These are phyloP conservation scores for Hemiprocne comata DNA, from an alignment of 2,113 vertebrate genomes.

Conservation along the genomic window DNA sequence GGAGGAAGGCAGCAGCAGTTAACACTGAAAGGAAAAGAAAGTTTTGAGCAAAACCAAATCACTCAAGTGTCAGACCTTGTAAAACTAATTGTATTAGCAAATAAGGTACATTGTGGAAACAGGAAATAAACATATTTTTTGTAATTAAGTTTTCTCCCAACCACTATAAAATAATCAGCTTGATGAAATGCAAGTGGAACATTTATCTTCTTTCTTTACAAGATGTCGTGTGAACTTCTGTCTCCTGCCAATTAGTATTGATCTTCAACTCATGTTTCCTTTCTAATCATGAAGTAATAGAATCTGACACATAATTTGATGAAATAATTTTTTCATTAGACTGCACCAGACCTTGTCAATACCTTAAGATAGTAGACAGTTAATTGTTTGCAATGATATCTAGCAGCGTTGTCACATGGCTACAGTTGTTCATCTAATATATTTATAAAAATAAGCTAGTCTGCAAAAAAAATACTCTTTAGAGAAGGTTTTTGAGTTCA, in stretches of 20 bases:
- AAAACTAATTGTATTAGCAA: slow-evolving; percentile 1
- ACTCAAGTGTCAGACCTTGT: not conserved
- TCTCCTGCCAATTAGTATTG: slow-evolving; percentile 14
- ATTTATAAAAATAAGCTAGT: not conserved
- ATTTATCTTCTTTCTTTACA: not conserved
- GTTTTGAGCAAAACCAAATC: not conserved
- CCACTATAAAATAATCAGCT: not conserved
- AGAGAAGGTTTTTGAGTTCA: not conserved
- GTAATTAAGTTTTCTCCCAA: slow-evolving; percentile 15
- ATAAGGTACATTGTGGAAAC: not conserved
- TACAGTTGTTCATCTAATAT: not conserved
- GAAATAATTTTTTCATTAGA: slow-evolving; percentile 26
- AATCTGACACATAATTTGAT: slow-evolving; percentile 2
- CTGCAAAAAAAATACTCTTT: not conserved
- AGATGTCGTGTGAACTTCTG: not conserved
- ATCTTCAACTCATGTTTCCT: not conserved
- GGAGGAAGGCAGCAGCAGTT: not conserved
- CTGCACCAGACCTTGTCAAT: not conserved
- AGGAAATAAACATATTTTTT: not conserved
- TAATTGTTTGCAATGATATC: not conserved
- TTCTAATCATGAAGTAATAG: not conserved
- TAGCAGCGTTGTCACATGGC: not conserved
- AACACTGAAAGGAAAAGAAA: not conserved
- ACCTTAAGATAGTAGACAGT: not conserved
- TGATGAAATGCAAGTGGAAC: not conserved